These are phyloP conservation scores for Drosophila bunnanda DNA, from an alignment of 2,888 invertebrate species.

Conservation along the genomic window DNA sequence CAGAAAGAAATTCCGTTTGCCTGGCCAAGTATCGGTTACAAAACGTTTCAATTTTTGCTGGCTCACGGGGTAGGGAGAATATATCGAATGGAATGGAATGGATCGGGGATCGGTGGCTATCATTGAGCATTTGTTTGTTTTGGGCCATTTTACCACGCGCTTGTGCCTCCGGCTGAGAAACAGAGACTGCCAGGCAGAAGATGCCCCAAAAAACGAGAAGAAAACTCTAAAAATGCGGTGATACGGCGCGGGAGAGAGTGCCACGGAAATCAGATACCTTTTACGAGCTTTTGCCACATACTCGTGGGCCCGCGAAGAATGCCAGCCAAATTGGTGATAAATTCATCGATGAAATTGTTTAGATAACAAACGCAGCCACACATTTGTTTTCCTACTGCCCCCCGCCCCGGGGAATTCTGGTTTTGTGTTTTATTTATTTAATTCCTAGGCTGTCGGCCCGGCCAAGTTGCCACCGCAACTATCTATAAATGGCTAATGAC, in stretches of 20 bases:
- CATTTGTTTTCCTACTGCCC: slow-evolving; percentile 9
- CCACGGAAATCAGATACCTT: slow-evolving; percentile 64
- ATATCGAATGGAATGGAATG: slow-evolving; percentile 38
- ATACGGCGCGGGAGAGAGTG: slow-evolving; percentile 38
- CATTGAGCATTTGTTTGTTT: slow-evolving; percentile 73
- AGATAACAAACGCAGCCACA: slow-evolving; percentile 50
- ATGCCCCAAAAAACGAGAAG: slow-evolving; percentile 10
- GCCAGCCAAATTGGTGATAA: slow-evolving; percentile 58
- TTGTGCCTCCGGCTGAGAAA: slow-evolving; percentile 55
- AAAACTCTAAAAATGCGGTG: slow-evolving; percentile 3
- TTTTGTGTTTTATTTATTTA: slow-evolving; percentile 12
- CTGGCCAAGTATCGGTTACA: slow-evolving; percentile 69
- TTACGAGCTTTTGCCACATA: slow-evolving; percentile 48
- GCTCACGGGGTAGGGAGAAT: slow-evolving; percentile 54
- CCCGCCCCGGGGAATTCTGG: slow-evolving; percentile 23
- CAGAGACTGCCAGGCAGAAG: slow-evolving; percentile 8
- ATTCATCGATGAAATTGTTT: slow-evolving; percentile 59
- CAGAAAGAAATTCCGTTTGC: slow-evolving; percentile 30
- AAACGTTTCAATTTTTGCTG: slow-evolving; percentile 77
- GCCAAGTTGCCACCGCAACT: slow-evolving; percentile 67
- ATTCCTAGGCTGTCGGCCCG: slow-evolving; percentile 4
- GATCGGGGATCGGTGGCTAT: slow-evolving; percentile 47
- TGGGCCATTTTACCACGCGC: slow-evolving; percentile 74
- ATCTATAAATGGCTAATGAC: slow-evolving; percentile 78
- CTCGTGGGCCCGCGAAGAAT: slow-evolving; percentile 44